Evolutionary conservation across 2,888 invertebrate genomes (phyloP).

Genomic region (Dasysyrphus albostriatus): DNA sequence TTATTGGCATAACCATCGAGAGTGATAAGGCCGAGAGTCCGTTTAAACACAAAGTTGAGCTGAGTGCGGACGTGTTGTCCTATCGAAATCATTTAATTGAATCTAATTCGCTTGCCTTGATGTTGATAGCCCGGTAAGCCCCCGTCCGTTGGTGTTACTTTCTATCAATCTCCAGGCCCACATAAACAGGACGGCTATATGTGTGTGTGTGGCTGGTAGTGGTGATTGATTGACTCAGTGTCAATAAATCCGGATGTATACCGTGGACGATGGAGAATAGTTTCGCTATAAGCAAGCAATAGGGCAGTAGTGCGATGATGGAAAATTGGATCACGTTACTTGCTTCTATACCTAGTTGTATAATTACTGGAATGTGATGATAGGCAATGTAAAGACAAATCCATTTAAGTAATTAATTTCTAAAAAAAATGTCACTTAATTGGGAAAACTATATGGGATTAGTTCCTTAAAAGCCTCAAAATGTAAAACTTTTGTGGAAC

Average conservation of each 20-base stretch:
- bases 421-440: no score
- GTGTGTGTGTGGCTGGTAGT: conserved; percentile 31
- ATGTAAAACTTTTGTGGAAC: background rate
- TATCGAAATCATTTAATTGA: conserved; percentile 73
- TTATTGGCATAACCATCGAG: conserved; percentile 66
- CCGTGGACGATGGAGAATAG: conserved; percentile 28
- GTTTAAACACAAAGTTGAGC: background rate
- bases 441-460: no score
- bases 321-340: conserved; percentile 47
- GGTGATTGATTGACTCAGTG: conserved; percentile 73
- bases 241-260: conserved; percentile 70
- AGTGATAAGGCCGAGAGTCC: conserved; percentile 58
- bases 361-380: background rate
- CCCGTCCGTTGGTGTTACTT: conserved; percentile 40
- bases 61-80: conserved; percentile 50
- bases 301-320: conserved; percentile 41
- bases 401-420: no score
- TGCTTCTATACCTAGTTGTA: background rate
- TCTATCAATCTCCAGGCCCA: conserved; percentile 44
- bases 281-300: background rate
- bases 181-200: background rate
- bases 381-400: background rate
- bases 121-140: conserved; percentile 43
- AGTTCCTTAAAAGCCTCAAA: background rate
- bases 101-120: conserved; percentile 67